Evolutionary conservation across 1,140 invertebrate species (phyloP), one percentile per base, ranked within the genome.

Genomic region (Prorops nasuta): DNA sequence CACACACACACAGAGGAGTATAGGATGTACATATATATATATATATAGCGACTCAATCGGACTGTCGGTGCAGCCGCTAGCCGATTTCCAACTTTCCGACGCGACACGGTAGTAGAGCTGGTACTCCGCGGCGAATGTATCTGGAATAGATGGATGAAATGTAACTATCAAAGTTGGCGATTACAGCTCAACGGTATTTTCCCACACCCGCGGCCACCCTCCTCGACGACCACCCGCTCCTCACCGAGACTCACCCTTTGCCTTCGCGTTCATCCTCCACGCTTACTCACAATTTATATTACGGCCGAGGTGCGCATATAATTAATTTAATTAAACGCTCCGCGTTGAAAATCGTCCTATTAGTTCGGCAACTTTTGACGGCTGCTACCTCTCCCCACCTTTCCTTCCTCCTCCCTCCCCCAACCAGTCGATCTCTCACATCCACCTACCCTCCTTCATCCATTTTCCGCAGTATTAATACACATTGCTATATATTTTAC

Each of bases 251-350:
- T 53, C 24, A 12, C 17, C 41, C 8, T 32, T 20, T 43, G 46
- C 46, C 51, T 28, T 48, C 47, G 22, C 54, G 57, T 54, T 59
- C 62, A 50, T 64, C 55, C 56, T 41, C 59, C 54, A 63, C 58
- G 62, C 58, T 68, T 69, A 58, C 69, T 71, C 66, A 63, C 64
- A 77, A 76, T 76, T 76, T 73, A 73, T 73, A 75, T 76, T 66
- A 72, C 68, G 63, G 63, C 56, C 66, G 67, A 64, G 64, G 56
- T 61, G 65, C 64, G 71, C 74, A 74, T 76, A 77, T 76, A 74
- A 77, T 76, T 76, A 77, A 76, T 75, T 76, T 77, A 76, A 77
- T 77, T 77, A 76, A 76, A 76, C 70, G 64, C 60, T 54, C 62
- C 55, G 58, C 66, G 63, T 63, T 69, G 72, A 76, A 75, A 77